Conservation (phyloP, 2,797 vertebrate genomes). For the Mormyrus proboscirostris region DNA sequence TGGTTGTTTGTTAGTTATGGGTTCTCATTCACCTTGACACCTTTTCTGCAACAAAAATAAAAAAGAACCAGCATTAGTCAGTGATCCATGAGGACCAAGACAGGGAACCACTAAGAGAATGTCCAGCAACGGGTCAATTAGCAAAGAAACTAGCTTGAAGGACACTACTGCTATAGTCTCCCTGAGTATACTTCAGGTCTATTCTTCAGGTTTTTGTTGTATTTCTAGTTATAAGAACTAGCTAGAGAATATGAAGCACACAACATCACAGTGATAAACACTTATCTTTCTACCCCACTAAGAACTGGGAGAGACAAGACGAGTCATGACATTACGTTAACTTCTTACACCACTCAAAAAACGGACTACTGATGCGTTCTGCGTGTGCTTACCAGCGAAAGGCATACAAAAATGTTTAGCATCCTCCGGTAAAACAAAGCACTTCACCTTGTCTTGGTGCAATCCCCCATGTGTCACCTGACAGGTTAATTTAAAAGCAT, state of each 20-base stretch:
- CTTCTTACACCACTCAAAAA: neutral
- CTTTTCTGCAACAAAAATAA: neutral
- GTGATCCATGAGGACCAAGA: neutral
- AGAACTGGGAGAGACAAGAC: neutral
- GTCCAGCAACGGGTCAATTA: neutral
- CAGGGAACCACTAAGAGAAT: neutral
- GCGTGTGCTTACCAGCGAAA: neutral
- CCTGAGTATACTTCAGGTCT: constrained; percentile 54
- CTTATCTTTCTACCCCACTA: neutral
- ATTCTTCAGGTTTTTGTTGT: constrained; percentile 43
- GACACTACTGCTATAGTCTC: constrained; percentile 55
- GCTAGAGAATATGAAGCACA: constrained; percentile 45
- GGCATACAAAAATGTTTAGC: neutral
- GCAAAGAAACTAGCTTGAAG: constrained; percentile 14
- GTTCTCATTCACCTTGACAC: neutral
- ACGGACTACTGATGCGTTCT: neutral
- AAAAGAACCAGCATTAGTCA: neutral
- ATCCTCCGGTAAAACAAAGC: constrained; percentile 8
- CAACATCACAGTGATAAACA: constrained; percentile 29
- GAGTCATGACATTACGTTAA: neutral
- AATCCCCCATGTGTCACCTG: constrained; percentile 16
- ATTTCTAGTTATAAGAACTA: constrained; percentile 38
- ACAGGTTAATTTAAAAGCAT: constrained; percentile 27
- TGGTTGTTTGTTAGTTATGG: neutral
- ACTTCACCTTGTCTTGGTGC: neutral